Evolutionary conservation across 2,888 invertebrate species (phyloP), one percentile per base, ranked within the genome.

Genomic region (Andrena marginata): DNA sequence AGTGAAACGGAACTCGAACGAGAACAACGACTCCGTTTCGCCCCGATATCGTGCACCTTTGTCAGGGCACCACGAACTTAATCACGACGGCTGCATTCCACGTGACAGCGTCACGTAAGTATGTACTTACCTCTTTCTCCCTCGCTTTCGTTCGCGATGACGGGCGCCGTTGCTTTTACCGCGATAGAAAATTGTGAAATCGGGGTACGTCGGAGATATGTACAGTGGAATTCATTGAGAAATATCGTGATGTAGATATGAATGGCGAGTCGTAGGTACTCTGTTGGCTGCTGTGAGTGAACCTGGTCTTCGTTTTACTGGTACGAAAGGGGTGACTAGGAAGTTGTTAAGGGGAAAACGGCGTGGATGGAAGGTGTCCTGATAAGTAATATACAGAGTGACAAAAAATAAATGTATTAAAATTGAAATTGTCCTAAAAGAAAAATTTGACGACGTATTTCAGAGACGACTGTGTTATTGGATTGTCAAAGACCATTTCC

Each of bases 1-100:
- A 80, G 80, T 68, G 82, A 86, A 87, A 85, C 84, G 83, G 75
- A 87, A 86, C 80, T 86, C 64, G 82, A 76, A 82, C 70, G 73
- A 81, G 75, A 81, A 72, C 78, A 65, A 80, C 51, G 72, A 49
- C 72, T 64, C 56, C 69, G 65, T 73, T 81, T 78, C 70, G 64
- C 6, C n/a, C 67, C 73, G 74, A 74, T 73, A 79, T 76, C 69
- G 59, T 51, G 42, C 20, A 62, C 82, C 85, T 85, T 87, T 86
- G 77, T 85, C 42, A 42, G 42, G 42, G 42, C 42, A 42, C 42
- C 81, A 83, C 68, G 80, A 81, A 77, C 79, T 73, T 54, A 67
- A 73, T 79, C 84, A 51, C 26, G 64, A 1, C 56, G 16, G 85
- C 85, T 42, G 80, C 86, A 83, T 86, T 86, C 77, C 84, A 35